phyloP scores from a whole-genome alignment of 2,113 vertebrate species.

The Gymnorhina tibicen region DNA sequence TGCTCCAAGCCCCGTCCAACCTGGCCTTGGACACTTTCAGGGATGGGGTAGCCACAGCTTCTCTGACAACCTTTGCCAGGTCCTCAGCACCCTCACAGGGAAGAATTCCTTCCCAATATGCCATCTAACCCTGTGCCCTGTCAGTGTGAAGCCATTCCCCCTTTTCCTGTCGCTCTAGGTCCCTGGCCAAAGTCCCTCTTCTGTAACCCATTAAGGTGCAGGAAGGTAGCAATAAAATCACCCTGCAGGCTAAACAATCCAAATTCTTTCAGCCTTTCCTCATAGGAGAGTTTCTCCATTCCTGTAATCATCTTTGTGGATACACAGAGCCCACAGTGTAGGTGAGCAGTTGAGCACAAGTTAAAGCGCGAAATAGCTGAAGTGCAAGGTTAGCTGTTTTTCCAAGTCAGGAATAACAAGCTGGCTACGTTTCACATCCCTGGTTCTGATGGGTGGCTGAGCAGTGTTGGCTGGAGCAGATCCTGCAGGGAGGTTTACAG shows the following conservation, averaged over 20 bases:
- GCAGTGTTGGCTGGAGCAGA: neutral
- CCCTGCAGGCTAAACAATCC: neutral
- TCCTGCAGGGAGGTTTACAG: neutral
- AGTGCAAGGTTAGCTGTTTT: neutral
- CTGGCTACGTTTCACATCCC: rapidly evolving
- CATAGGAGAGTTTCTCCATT: neutral
- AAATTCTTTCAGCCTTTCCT: neutral
- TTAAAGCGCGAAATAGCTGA: neutral
- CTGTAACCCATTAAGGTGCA: neutral
- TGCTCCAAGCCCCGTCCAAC: rapidly evolving
- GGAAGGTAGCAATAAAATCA: neutral
- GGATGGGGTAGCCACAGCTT: neutral
- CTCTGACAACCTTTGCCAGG: neutral
- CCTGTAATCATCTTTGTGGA: neutral
- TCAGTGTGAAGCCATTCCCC: neutral
- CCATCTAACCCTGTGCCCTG: neutral
- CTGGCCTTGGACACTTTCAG: neutral
- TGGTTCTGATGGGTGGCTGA: neutral
- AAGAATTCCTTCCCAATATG: neutral
- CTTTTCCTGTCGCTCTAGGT: neutral
- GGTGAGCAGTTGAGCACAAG: rapidly evolving
- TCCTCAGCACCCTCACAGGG: neutral
- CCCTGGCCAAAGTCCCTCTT: neutral
- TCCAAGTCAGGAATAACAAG: neutral
- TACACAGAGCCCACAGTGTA: rapidly evolving